A percentile compares a stretch with the other conserved stretches of the same genome.
phyloP scores from a whole-genome alignment of 2,113 vertebrate genomes.

The Ammospiza caudacuta region DNA sequence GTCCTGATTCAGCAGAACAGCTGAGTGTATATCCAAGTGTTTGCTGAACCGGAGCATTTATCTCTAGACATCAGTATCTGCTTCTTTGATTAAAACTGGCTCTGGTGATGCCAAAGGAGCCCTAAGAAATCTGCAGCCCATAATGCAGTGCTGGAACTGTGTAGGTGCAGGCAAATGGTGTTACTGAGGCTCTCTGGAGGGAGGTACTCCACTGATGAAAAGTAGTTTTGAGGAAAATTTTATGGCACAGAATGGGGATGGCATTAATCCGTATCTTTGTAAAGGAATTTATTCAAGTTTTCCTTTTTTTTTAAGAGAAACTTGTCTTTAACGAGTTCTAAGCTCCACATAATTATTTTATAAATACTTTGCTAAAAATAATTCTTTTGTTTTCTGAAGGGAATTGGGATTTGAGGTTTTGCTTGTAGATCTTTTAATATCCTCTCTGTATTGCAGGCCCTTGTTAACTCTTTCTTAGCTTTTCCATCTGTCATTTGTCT shows the following conservation, averaged over 20 bases:
- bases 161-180: not conserved
- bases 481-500: not conserved
- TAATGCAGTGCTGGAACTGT: not conserved
- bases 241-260: not conserved
- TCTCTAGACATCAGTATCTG: not conserved
- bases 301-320: not conserved
- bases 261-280: not conserved
- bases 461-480: constrained; percentile 14
- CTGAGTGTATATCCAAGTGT: not conserved
- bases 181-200: not conserved
- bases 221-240: not conserved
- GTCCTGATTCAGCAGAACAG: not conserved
- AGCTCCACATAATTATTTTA: not conserved
- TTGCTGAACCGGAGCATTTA: not conserved
- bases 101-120: not conserved
- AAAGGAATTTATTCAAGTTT: not conserved
- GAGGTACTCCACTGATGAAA: not conserved
- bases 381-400: constrained; percentile 43
- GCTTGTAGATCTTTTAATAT: constrained; percentile 41
- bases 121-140: not conserved
- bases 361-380: constrained; percentile 51
- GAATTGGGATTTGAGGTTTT: constrained; percentile 48
- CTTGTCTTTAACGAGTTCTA: not conserved
- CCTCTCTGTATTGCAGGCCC: not conserved
- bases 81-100: not conserved